Evolutionary conservation across 2,888 invertebrate species (phyloP).

Genomic region (Tricholauxania praeusta): DNA sequence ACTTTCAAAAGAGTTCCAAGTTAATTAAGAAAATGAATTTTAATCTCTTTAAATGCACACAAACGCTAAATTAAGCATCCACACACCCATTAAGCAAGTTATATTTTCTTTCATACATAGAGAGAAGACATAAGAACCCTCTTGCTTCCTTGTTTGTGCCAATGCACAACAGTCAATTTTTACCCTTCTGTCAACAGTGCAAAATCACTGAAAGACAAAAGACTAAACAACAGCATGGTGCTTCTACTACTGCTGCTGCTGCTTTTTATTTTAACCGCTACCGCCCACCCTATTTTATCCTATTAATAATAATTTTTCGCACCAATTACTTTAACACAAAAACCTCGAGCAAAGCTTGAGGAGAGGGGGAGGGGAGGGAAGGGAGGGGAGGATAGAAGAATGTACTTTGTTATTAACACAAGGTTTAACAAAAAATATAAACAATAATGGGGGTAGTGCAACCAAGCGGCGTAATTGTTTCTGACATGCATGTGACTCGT

Average conservation of each 20-base stretch:
- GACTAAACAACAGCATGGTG: neutral
- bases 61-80: no score
- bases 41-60: no score
- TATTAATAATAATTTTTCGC: constrained; percentile 30
- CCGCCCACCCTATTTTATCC: neutral
- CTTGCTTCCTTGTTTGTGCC: no score
- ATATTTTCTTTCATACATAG: no score
- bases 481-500: constrained; percentile 16
- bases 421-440: constrained; percentile 19
- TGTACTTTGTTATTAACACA: constrained; percentile 8
- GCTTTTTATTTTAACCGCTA: neutral
- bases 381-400: no score
- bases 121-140: no score
- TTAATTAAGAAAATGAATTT: no score
- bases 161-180: neutral
- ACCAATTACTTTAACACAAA: constrained; percentile 29
- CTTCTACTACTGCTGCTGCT: neutral
- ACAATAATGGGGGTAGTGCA: neutral
- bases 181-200: constrained; percentile 10
- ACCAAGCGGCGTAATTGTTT: constrained; percentile 1
- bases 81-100: no score
- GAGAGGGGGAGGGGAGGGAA: no score
- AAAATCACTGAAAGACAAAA: constrained; percentile 21
- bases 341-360: neutral
- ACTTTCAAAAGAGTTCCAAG: no score